Percentiles rank a stretch among this genome's conserved stretches.
Conservation (phyloP, 2,797 vertebrate genomes). For the Argyrosomus regius region DNA sequence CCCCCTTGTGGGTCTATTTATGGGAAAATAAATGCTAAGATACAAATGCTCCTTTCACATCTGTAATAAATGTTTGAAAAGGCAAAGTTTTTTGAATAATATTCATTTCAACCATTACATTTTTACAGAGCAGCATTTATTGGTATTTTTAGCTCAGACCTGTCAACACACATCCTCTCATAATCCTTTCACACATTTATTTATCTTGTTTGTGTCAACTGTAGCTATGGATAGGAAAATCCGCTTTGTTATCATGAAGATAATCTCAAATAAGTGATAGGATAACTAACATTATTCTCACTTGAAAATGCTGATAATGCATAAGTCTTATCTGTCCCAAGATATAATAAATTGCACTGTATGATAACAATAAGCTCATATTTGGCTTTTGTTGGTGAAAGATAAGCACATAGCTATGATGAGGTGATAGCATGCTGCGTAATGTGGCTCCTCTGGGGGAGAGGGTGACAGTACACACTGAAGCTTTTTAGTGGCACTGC, state of each 20-base stretch:
- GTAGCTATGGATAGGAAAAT: slow-evolving; percentile 29
- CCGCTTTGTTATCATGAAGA: slow-evolving; percentile 25
- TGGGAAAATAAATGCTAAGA: slow-evolving; percentile 28
- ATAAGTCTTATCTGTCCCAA: slow-evolving; percentile 19
- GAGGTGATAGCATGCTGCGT: slow-evolving; percentile 34
- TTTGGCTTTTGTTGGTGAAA: slow-evolving; percentile 44
- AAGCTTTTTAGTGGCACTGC: slow-evolving; percentile 30
- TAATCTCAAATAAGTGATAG: slow-evolving; percentile 35
- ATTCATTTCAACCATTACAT: slow-evolving; percentile 22
- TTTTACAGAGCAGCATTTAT: background rate
- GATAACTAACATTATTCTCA: slow-evolving; percentile 43
- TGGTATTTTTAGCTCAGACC: background rate
- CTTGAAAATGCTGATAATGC: slow-evolving; percentile 32
- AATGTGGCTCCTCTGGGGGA: slow-evolving; percentile 18
- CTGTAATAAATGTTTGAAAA: slow-evolving; percentile 21
- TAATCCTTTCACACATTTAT: slow-evolving; percentile 38
- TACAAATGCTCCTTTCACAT: background rate
- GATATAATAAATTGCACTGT: slow-evolving; percentile 27
- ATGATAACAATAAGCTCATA: slow-evolving; percentile 38
- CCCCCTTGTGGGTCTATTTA: slow-evolving; percentile 73
- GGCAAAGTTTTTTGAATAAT: slow-evolving; percentile 12
- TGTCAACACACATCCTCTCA: slow-evolving; percentile 9
- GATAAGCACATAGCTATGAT: slow-evolving; percentile 49
- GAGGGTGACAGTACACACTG: slow-evolving; percentile 24
- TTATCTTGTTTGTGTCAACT: slow-evolving; percentile 46